phyloP scores from a whole-genome alignment of 2,888 invertebrate genomes.

The Adela reaumurella region DNA sequence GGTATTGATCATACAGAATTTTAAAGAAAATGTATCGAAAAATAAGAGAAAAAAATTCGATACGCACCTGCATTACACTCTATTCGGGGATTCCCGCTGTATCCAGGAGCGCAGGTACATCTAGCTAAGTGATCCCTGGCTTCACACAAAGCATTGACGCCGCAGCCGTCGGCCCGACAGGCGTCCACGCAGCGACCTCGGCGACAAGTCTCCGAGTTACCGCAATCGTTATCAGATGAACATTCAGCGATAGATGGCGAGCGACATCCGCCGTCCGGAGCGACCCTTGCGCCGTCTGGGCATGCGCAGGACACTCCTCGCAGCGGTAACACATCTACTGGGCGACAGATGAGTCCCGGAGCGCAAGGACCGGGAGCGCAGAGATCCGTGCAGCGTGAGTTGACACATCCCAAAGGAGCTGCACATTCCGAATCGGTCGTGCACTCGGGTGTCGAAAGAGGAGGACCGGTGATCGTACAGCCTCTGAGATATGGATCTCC shows the following conservation, averaged over 20 bases:
- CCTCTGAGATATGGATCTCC: slow-evolving; percentile 74
- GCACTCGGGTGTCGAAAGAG: slow-evolving; percentile 55
- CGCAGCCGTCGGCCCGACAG: slow-evolving; percentile 74
- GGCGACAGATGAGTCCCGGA: slow-evolving; percentile 73
- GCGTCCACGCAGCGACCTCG: slow-evolving; percentile 75
- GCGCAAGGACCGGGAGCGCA: slow-evolving; percentile 74
- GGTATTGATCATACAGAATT: slow-evolving; percentile 3
- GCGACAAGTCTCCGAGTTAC: slow-evolving; percentile 69
- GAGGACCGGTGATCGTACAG: slow-evolving; percentile 21
- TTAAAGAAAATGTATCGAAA: slow-evolving; percentile 1
- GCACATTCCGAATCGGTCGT: slow-evolving; percentile 73
- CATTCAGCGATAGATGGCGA: slow-evolving; percentile 62
- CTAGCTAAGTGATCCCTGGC: slow-evolving; percentile 71
- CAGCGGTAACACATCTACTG: slow-evolving; percentile 73
- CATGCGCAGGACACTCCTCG: slow-evolving; percentile 85
- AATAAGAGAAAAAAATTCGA: slow-evolving; percentile 2
- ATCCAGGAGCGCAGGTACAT: slow-evolving; percentile 76
- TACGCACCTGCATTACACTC: slow-evolving; percentile 67
- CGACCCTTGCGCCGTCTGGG: slow-evolving; percentile 74
- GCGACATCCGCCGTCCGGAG: slow-evolving; percentile 69
- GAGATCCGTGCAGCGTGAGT: slow-evolving; percentile 71
- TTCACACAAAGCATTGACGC: slow-evolving; percentile 77
- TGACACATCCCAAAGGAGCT: slow-evolving; percentile 72
- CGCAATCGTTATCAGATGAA: slow-evolving; percentile 70
- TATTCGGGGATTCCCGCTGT: slow-evolving; percentile 72